Percentiles rank a stretch among this genome's conserved stretches.
These are phyloP conservation scores for Rhagophthalmus giganteus DNA, from an alignment of 2,888 invertebrate species.

Conservation along the genomic window DNA sequence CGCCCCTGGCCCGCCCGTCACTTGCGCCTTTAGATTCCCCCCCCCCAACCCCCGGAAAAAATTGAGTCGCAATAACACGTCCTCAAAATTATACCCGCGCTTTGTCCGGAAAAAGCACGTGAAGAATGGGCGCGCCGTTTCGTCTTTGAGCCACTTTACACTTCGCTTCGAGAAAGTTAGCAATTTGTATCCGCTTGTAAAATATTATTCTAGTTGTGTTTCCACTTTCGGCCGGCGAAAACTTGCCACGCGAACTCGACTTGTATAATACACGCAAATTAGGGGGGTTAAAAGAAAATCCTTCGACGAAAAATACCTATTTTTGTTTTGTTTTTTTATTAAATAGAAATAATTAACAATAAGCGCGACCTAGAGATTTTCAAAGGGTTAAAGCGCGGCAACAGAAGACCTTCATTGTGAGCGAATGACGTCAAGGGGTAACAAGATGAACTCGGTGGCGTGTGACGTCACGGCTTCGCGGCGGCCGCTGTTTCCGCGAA, in stretches of 20 bases:
- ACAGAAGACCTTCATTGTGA: conserved; percentile 33
- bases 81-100: not conserved
- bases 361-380: not conserved
- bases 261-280: too few relatives aligned
- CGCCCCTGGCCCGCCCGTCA: too few relatives aligned
- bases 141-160: conserved; percentile 41
- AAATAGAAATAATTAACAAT: too few relatives aligned
- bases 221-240: conserved; percentile 26
- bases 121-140: not conserved
- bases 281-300: conserved; percentile 4
- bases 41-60: too few relatives aligned
- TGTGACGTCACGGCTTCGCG: conserved; percentile 58
- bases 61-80: too few relatives aligned
- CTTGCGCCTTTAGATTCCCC: too few relatives aligned
- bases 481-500: conserved; percentile 50
- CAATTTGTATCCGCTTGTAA: conserved; percentile 48
- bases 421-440: conserved; percentile 36
- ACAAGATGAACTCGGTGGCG: conserved; percentile 57
- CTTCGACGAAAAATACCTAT: too few relatives aligned
- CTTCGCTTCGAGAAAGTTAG: conserved; percentile 45
- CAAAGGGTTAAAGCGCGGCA: conserved; percentile 22
- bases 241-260: too few relatives aligned
- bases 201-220: conserved; percentile 46
- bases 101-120: not conserved
- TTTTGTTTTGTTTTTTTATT: not conserved